Conservation (phyloP, 1,140 invertebrate genomes). For the Lepidurus apus region DNA sequence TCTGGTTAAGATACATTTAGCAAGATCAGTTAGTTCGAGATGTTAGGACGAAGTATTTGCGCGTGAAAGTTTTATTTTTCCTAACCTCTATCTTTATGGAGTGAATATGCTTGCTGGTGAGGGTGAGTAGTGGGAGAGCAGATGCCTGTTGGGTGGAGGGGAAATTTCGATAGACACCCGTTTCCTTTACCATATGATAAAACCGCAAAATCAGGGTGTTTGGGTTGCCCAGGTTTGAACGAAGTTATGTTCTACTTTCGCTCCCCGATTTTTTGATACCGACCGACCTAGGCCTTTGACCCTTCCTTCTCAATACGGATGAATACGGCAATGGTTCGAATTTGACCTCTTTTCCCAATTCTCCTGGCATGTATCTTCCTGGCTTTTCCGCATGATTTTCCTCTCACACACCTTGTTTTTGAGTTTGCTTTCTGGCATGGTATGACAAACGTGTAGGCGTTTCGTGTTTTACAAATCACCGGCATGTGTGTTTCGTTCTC, state of each 20-base stretch:
- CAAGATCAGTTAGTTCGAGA: too few relatives aligned
- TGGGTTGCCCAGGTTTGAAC: neutral
- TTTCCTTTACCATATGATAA: neutral
- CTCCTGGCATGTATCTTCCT: neutral
- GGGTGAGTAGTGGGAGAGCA: neutral
- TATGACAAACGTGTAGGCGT: too few relatives aligned
- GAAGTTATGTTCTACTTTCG: slow-evolving; percentile 12
- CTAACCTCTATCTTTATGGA: too few relatives aligned
- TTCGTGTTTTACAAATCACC: too few relatives aligned
- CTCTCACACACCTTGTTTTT: neutral
- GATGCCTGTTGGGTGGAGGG: neutral
- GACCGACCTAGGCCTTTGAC: neutral
- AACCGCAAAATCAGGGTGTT: neutral
- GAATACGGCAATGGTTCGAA: neutral
- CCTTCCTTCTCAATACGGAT: neutral
- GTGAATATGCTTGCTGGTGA: neutral
- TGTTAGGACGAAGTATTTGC: too few relatives aligned
- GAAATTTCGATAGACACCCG: neutral
- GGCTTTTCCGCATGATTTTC: neutral
- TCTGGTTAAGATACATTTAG: too few relatives aligned
- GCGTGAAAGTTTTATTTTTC: too few relatives aligned
- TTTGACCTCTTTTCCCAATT: slow-evolving; percentile 10
- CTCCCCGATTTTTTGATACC: neutral
- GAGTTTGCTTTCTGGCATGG: neutral
- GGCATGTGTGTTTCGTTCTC: too few relatives aligned